A percentile compares a stretch with the other conserved stretches of the same genome.
Evolutionary conservation across 2,797 vertebrate genomes (phyloP).

Genomic region (Acipenser ruthenus): DNA sequence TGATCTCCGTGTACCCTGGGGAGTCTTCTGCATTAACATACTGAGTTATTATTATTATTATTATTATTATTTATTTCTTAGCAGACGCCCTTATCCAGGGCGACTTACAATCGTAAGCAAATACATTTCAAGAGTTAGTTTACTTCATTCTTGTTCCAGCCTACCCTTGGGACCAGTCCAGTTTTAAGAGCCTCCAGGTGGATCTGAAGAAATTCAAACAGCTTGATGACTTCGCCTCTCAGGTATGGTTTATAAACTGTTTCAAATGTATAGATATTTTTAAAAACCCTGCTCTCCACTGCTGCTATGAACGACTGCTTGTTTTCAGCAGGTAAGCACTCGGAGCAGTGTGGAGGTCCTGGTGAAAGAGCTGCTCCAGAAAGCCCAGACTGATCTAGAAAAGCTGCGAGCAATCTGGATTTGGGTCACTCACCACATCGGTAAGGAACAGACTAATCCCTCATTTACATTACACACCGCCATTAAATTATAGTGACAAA

Average conservation of each 20-base stretch:
- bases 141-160: constrained; percentile 32
- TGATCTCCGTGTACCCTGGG: too few species aligned
- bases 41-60: too few species aligned
- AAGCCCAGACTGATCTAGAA: constrained; percentile 40
- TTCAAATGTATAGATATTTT: constrained; percentile 18
- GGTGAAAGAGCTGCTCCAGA: constrained; percentile 44
- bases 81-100: too few species aligned
- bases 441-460: too few species aligned
- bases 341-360: constrained; percentile 31
- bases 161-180: constrained; percentile 65
- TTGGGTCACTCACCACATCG: too few species aligned
- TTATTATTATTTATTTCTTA: too few species aligned
- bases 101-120: too few species aligned
- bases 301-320: neutral
- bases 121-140: too few species aligned
- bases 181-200: constrained; percentile 61
- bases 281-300: neutral
- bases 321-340: constrained; percentile 38
- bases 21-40: too few species aligned
- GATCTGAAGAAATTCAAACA: constrained; percentile 57
- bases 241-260: constrained; percentile 37
- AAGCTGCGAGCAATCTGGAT: too few species aligned
- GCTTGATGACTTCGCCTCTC: constrained; percentile 56
- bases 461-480: too few species aligned
- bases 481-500: too few species aligned